Conservation (phyloP, 1,140 invertebrate species). For the roundworm (Caenorhabditis elegans) region DNA sequence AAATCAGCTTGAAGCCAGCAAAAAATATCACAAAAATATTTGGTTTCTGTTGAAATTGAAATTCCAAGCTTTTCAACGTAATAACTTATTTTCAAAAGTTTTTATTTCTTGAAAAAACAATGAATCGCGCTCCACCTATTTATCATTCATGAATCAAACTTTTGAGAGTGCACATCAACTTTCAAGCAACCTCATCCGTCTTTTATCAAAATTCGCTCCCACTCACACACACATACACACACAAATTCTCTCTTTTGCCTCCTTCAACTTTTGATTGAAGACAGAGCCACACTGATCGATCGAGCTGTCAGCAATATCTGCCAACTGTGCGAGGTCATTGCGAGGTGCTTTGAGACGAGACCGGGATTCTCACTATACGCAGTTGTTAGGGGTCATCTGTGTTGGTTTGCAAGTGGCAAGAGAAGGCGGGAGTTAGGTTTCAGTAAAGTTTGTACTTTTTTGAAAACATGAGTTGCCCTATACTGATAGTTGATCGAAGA, state of each 20-base stretch:
- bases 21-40: no score
- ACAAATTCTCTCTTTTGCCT: neutral
- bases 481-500: no score
- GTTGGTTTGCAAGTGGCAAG: neutral
- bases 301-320: conserved; percentile 14
- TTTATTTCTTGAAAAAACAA: no score
- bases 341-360: neutral
- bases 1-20: no score
- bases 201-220: conserved; percentile 18
- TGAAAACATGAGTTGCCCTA: no score
- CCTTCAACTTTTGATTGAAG: conserved; percentile 10
- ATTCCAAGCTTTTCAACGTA: no score
- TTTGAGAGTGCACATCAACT: conserved; percentile 9
- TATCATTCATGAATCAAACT: no score
- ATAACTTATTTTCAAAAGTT: no score
- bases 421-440: neutral
- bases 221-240: neutral
- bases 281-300: conserved; percentile 15
- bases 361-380: neutral
- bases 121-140: no score
- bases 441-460: neutral
- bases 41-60: no score
- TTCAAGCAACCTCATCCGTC: neutral
- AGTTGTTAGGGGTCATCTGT: neutral
- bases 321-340: conserved; percentile 4